A percentile compares a stretch with the other conserved stretches of the same genome.
Conservation (phyloP, 2,113 vertebrate genomes). For the Nerophis ophidion region DNA sequence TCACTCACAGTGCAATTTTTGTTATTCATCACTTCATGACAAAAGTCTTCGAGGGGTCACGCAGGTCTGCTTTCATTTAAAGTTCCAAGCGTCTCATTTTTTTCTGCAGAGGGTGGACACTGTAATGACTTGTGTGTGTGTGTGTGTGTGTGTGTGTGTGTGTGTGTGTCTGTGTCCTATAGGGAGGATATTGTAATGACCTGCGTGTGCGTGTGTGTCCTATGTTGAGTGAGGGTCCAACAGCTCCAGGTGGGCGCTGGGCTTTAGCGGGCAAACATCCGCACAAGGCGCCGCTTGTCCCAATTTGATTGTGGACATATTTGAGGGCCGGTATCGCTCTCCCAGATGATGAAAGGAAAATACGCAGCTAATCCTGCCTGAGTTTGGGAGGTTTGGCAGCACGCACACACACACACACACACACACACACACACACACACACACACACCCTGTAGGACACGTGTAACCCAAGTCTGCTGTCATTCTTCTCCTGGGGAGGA, state of each 20-base stretch:
- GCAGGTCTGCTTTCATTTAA: constrained; percentile 47
- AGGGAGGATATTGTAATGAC: constrained; percentile 60
- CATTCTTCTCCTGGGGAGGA: constrained; percentile 62
- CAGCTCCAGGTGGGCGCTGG: constrained; percentile 46
- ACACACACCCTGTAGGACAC: constrained; percentile 64
- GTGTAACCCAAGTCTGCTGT: constrained; percentile 77
- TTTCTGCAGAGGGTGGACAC: constrained; percentile 50
- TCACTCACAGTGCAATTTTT: constrained; percentile 45
- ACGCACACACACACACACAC: constrained; percentile 24
- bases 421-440: constrained; percentile 20
- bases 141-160: neutral
- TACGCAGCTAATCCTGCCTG: constrained; percentile 70
- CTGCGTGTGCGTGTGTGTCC: constrained; percentile 20
- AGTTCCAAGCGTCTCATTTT: constrained; percentile 27
- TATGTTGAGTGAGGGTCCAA: constrained; percentile 52
- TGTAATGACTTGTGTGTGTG: constrained; percentile 42
- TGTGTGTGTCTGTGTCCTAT: no score
- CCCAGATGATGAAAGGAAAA: constrained; percentile 76
- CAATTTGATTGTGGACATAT: constrained; percentile 67
- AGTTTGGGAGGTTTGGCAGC: constrained; percentile 47
- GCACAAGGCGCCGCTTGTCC: constrained; percentile 71
- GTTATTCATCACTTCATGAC: neutral
- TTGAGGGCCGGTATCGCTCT: constrained; percentile 51
- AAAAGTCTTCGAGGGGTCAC: constrained; percentile 46
- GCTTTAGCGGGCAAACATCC: constrained; percentile 66